Conservation (phyloP, 1,140 invertebrate genomes). For the Parasteatoda tepidariorum region DNA sequence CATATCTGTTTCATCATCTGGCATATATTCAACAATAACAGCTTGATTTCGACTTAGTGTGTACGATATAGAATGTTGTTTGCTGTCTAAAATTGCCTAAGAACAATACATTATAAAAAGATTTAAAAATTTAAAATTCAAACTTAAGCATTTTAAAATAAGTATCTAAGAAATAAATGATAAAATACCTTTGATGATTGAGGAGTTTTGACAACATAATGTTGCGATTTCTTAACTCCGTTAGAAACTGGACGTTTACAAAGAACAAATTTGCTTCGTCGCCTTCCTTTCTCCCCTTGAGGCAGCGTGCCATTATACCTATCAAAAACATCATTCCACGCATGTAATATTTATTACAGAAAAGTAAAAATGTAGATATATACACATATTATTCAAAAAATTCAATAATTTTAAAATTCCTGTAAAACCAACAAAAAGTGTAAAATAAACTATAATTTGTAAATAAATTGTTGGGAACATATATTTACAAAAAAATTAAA, state of each 20-base stretch:
- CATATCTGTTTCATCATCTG: slow-evolving; percentile 96
- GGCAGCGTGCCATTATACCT: slow-evolving; percentile 96
- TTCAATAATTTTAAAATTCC: too few species aligned
- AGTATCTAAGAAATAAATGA: neutral
- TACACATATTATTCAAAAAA: too few species aligned
- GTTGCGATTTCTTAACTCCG: slow-evolving; percentile 93
- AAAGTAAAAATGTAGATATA: too few species aligned
- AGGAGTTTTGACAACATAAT: slow-evolving; percentile 93
- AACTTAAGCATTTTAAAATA: neutral
- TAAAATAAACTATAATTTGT: too few species aligned
- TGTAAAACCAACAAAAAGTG: too few species aligned
- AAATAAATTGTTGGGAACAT: too few species aligned
- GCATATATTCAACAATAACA: slow-evolving; percentile 96
- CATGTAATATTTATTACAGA: too few species aligned
- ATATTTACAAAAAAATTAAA: too few species aligned
- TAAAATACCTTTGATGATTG: slow-evolving; percentile 72
- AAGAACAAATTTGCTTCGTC: slow-evolving; percentile 93
- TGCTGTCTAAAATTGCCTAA: slow-evolving; percentile 86
- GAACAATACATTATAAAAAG: slow-evolving; percentile 15
- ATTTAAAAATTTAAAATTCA: neutral
- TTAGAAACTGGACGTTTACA: slow-evolving; percentile 86
- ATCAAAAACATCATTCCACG: too few species aligned
- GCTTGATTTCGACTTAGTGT: slow-evolving; percentile 95
- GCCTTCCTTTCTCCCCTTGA: slow-evolving; percentile 89
- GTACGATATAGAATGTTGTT: slow-evolving; percentile 93